Evolutionary conservation across 2,113 vertebrate genomes (phyloP).

Genomic region (Semicossyphus pulcher): DNA sequence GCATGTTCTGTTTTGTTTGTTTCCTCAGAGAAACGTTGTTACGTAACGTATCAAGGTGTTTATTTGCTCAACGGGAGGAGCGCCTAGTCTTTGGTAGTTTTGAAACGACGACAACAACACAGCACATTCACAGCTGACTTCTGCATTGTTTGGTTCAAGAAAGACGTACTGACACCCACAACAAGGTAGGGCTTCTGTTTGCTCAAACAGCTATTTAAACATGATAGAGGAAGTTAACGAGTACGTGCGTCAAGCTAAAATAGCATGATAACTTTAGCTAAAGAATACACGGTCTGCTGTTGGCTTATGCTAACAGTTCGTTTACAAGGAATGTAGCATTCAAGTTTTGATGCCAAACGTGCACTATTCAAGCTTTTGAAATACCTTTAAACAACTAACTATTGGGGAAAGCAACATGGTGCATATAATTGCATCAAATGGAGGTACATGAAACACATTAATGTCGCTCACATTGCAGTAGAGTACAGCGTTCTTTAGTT

Average conservation of each 20-base stretch:
- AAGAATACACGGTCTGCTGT: background rate
- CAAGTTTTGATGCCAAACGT: background rate
- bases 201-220: background rate
- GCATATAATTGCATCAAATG: background rate
- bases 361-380: background rate
- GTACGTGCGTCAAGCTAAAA: background rate
- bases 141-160: background rate
- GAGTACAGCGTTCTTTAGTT: background rate
- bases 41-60: constrained; percentile 46
- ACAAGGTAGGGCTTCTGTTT: constrained; percentile 39
- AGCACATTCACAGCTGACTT: background rate
- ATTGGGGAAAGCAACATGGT: background rate
- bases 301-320: background rate
- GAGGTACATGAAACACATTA: background rate
- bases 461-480: background rate
- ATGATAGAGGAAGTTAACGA: background rate
- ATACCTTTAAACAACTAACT: background rate
- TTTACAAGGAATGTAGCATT: background rate
- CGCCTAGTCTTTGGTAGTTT: background rate
- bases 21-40: constrained; percentile 54
- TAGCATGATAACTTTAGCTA: background rate
- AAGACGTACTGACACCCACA: constrained; percentile 3
- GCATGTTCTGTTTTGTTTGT: constrained; percentile 5
- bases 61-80: constrained; percentile 25
- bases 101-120: background rate